These are phyloP conservation scores for Hypolimnas misippus DNA, from an alignment of 2,888 invertebrate genomes.

Conservation along the genomic window DNA sequence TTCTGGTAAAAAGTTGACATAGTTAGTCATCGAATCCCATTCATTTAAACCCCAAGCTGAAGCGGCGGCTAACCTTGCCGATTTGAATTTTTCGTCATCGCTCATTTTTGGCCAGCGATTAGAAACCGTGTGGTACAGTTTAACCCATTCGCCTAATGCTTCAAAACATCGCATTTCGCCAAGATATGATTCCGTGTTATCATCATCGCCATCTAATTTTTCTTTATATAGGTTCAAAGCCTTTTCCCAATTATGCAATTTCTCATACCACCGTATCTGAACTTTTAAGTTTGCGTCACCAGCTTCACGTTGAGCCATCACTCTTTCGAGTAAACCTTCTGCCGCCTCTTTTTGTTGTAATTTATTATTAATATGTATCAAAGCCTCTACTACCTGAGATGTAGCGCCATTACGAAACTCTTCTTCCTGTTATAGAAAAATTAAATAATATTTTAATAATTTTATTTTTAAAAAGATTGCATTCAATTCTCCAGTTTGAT, in stretches of 20 bases:
- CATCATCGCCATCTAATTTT: slow-evolving; percentile 86
- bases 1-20: slow-evolving; percentile 94
- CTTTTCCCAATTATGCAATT: slow-evolving; percentile 99
- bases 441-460: slow-evolving; percentile 7
- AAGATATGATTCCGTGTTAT: slow-evolving; percentile 91
- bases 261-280: slow-evolving; percentile 98
- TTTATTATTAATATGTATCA: slow-evolving; percentile 99
- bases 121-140: slow-evolving; percentile 91
- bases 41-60: slow-evolving; percentile 98
- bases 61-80: slow-evolving; percentile 96
- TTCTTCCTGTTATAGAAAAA: slow-evolving; percentile 87
- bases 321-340: slow-evolving; percentile 94
- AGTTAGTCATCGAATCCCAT: slow-evolving; percentile 97
- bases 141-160: slow-evolving; percentile 98
- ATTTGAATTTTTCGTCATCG: slow-evolving; percentile 83
- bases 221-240: slow-evolving; percentile 94
- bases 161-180: slow-evolving; percentile 98
- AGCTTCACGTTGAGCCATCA: slow-evolving; percentile 91
- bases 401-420: slow-evolving; percentile 94
- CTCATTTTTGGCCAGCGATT: slow-evolving; percentile 89
- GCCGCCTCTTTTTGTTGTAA: slow-evolving; percentile 99
- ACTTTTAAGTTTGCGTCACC: slow-evolving; percentile 83
- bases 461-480: neutral
- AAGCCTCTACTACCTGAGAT: slow-evolving; percentile 94
- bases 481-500: too few species aligned